Evolutionary conservation across 2,113 vertebrate species (phyloP), one percentile per base, ranked within the genome.

Genomic region (Tragelaphus imberbis): DNA sequence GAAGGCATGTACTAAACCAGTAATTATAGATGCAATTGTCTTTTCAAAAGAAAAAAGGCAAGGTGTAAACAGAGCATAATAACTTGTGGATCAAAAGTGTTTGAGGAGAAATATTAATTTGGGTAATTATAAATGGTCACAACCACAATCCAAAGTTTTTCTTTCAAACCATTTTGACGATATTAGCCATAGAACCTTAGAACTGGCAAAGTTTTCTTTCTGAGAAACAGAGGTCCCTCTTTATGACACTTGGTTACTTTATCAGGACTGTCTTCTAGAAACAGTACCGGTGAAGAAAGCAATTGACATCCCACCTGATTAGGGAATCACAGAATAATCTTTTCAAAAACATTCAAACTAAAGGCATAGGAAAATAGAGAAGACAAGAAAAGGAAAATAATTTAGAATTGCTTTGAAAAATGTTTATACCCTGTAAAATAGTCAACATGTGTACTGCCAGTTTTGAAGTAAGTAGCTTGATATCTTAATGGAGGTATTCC

Each of bases 391-490:
- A 65, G 0, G 53, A 86, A 92, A 93, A 63, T 79, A 84, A 85
- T 68, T 89, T 82, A 49, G 56, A 88, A 90, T 81, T n/a, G 68
- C 51, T 86, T 68, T 93, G 56, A 81, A 91, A 88, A 85, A 61
- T 81, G 56, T 81, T 61, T 79, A 75, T 63, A 36, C 3, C 9
- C 30, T 90, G 36, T 58, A 92, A 94, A 90, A 92, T 90, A 86
- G 89, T 55, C 56, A 68, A 87, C 7, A 82, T 89, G n/a, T 63
- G 49, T 49, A 68, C n/a, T 86, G 33, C 5, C 23, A 90, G 84
- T 89, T 97, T 97, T 94, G 33, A 95, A 89, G 17, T 51, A 92
- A 95, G 11, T 80, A 68, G 36, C 19, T 21, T 79, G 36, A 91
- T 33, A 61, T 44, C 30, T 89, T 91, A 59, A 82, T 95, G 58